Base-by-base conservation (phyloP, 2,797 vertebrate species). In the Lemur catta region DNA sequence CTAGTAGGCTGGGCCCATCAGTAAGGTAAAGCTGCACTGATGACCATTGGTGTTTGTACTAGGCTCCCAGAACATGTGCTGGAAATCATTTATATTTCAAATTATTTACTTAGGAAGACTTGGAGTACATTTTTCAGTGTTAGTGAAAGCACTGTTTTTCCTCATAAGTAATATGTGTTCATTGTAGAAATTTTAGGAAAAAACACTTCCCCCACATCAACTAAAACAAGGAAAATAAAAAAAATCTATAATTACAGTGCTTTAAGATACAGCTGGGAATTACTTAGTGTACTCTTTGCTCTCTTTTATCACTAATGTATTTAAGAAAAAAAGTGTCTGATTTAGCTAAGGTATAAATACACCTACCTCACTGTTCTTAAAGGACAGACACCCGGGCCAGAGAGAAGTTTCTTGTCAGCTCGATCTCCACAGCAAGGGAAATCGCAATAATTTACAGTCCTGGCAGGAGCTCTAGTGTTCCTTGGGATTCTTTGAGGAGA, bases 181-280 rank as follows among this genome's bases (percentile, higher is more conserved):
- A 75, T 76, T 93, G 35, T 86, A 95, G 69, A 96, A 89, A 92
- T 82, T 95, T 90, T 75, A 57, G 89, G 85, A 67, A 69, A 63
- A 92, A 75, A 75, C 0, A 76, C 15, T 80, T 24, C 4, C 35
- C 30, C 15, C 30, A 33, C 2, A 65, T 30, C 57, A 97, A 52
- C 26, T 59, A 79, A 93, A 95, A 71, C 15, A 93, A 78, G n/a
- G 57, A 50, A 87, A 61, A 92, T 63, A 33, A 81, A 97, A 86
- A 85, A 43, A 8, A 41, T 13, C 10, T 92, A 4, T 91, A 84
- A 89, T 94, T 15, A 59, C n/a, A 96, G 2, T 85, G 18, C 26
- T 80, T 18, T 65, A 86, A 90, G 30, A 69, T 89, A 48, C 20
- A 5, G 43, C 14, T 84, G 38, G 17, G 14, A 84, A 63, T 89